Evolutionary conservation across 2,888 invertebrate genomes (phyloP).

Genomic region (Spisula solida): DNA sequence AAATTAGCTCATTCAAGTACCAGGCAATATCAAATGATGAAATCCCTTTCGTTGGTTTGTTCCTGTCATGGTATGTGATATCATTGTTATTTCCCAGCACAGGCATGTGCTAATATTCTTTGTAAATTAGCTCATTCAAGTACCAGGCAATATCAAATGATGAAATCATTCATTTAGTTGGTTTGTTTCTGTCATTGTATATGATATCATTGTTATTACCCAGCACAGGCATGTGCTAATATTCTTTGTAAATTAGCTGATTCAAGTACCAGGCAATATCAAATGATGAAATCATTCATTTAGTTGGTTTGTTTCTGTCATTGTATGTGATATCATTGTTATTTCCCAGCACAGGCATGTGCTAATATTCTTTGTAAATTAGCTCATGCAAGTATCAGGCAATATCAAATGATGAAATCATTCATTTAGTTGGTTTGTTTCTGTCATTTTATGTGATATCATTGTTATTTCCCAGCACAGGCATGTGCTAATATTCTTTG

Average conservation of each 20-base stretch:
- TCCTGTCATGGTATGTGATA: neutral
- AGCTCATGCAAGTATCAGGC: neutral
- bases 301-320: neutral
- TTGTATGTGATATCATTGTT: neutral
- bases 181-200: neutral
- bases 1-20: constrained; percentile 32
- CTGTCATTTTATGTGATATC: neutral
- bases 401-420: neutral
- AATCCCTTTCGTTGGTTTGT: neutral
- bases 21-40: constrained; percentile 12
- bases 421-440: neutral
- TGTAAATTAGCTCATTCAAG: constrained; percentile 35
- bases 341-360: constrained; percentile 16
- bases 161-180: neutral
- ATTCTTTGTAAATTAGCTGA: constrained; percentile 32
- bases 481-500: neutral
- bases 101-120: constrained; percentile 44
- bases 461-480: constrained; percentile 8
- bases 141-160: constrained; percentile 21
- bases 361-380: constrained; percentile 3
- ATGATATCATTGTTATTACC: neutral
- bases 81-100: constrained; percentile 34
- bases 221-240: constrained; percentile 49
- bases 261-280: constrained; percentile 29
- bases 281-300: neutral